Percentiles rank a stretch among this genome's conserved stretches.
Evolutionary conservation across 1,140 invertebrate species (phyloP).

Genomic region (Chrysoperla carnea): DNA sequence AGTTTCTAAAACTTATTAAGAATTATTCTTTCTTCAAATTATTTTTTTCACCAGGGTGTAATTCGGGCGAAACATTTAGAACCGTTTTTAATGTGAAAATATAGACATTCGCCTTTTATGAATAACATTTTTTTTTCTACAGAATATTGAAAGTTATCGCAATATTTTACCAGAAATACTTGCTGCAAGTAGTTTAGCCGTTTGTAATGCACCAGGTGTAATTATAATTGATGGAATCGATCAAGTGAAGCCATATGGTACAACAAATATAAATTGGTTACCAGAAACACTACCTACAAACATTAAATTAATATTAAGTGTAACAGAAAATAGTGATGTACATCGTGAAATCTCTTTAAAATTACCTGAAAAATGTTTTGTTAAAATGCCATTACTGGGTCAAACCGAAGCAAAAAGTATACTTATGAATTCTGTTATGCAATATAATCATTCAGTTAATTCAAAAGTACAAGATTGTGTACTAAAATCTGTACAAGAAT

Average conservation of each 20-base stretch:
- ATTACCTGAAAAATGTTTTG: constrained; percentile 19
- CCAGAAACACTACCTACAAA: constrained; percentile 44
- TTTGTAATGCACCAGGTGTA: constrained; percentile 31
- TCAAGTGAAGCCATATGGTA: constrained; percentile 30
- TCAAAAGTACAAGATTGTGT: constrained; percentile 37
- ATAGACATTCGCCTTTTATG: no score
- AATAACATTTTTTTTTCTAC: not conserved
- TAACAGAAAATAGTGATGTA: constrained; percentile 33
- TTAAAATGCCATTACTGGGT: constrained; percentile 27
- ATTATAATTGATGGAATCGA: constrained; percentile 58
- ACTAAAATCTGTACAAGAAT: constrained; percentile 35
- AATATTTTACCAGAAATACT: constrained; percentile 30
- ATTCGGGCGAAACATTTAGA: no score
- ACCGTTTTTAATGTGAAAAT: no score
- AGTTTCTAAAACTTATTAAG: no score
- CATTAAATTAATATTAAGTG: constrained; percentile 53
- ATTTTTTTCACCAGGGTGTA: no score
- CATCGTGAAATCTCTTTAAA: constrained; percentile 23
- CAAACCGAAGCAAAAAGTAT: constrained; percentile 29
- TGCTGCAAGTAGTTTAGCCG: constrained; percentile 21
- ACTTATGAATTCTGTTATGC: constrained; percentile 32
- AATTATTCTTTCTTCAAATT: no score
- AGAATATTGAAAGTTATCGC: constrained; percentile 32
- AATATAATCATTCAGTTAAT: constrained; percentile 42
- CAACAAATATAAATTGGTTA: constrained; percentile 41